These are phyloP conservation scores for Drepana falcataria DNA, from an alignment of 2,888 invertebrate genomes.

Conservation along the genomic window DNA sequence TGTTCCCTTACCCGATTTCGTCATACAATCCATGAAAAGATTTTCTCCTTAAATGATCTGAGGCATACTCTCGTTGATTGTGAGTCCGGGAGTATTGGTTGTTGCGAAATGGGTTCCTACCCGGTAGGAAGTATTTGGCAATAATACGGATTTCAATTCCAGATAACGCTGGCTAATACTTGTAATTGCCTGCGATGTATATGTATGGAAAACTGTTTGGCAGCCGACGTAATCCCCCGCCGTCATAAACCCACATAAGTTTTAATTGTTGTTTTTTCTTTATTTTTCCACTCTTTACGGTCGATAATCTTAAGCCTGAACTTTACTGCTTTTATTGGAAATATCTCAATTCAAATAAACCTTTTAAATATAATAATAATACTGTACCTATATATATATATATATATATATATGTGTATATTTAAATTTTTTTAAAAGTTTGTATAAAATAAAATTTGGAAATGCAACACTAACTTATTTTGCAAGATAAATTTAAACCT, in stretches of 20 bases:
- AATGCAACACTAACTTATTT: background rate
- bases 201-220: slow-evolving; percentile 21
- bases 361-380: too few species aligned
- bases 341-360: too few species aligned
- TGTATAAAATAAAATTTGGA: too few species aligned
- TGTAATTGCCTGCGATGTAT: slow-evolving; percentile 46
- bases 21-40: background rate
- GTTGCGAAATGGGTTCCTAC: slow-evolving; percentile 19
- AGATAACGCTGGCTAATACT: slow-evolving; percentile 50
- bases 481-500: too few species aligned
- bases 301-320: too few species aligned
- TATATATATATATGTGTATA: too few species aligned
- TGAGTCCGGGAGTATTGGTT: slow-evolving; percentile 2
- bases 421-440: too few species aligned
- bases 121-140: slow-evolving; percentile 43
- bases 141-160: slow-evolving; percentile 59
- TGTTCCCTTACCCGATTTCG: slow-evolving; percentile 35
- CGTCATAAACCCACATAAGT: slow-evolving; percentile 2
- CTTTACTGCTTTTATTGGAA: too few species aligned
- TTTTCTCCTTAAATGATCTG: background rate
- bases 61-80: background rate
- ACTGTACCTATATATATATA: too few species aligned
- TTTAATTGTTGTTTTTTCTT: background rate
- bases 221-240: slow-evolving; percentile 8
- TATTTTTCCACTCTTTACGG: background rate